Percentiles rank a stretch among this genome's conserved stretches.
phyloP scores from a whole-genome alignment of 2,888 invertebrate species.

The Pyrocoelia pectoralis region DNA sequence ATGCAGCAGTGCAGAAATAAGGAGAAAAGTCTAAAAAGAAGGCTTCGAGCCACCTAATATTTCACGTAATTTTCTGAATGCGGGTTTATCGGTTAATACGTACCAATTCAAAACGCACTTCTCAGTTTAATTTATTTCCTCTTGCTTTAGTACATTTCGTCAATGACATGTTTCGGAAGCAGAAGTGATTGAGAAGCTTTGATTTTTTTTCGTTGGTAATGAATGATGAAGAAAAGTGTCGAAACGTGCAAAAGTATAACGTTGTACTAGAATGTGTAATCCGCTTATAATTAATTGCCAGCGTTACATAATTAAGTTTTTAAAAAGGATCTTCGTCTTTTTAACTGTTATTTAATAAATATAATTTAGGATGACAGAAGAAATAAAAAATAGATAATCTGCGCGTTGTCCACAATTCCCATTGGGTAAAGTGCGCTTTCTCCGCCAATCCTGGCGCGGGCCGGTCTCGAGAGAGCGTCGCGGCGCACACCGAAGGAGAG shows the following conservation, averaged over 20 bases:
- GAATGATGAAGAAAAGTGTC: no score
- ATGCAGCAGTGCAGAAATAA: no score
- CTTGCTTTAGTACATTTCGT: no score
- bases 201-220: no score
- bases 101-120: no score
- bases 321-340: conserved; percentile 20
- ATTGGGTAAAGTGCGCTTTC: conserved; percentile 51
- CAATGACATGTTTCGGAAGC: no score
- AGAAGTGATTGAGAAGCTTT: no score
- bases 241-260: background rate
- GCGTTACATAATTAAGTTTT: conserved; percentile 19
- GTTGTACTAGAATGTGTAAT: conserved; percentile 7
- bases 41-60: no score
- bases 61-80: no score
- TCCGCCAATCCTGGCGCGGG: conserved; percentile 50
- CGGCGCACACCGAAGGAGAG: conserved; percentile 37
- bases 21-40: no score
- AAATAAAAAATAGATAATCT: conserved; percentile 47
- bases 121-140: no score
- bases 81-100: no score
- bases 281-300: background rate
- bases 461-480: conserved; percentile 42
- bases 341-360: conserved; percentile 36
- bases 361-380: conserved; percentile 32
- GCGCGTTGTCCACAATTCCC: conserved; percentile 48